These are phyloP conservation scores for Masnerella sp. DNA, from an alignment of 2,888 invertebrate species.

Conservation along the genomic window DNA sequence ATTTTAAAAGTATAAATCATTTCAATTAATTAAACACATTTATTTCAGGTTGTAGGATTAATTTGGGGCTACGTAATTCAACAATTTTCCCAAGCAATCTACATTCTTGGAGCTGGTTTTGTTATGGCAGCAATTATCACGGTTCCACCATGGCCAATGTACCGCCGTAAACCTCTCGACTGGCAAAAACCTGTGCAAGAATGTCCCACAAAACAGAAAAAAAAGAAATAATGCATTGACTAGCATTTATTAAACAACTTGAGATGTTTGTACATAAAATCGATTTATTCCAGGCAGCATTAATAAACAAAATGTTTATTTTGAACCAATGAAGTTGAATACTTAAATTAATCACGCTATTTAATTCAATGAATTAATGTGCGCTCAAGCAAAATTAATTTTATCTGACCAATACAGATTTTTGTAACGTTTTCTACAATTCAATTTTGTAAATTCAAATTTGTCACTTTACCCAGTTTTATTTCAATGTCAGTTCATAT, in stretches of 20 bases:
- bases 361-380: too few relatives aligned
- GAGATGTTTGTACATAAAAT: slow-evolving; percentile 11
- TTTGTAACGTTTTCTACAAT: too few relatives aligned
- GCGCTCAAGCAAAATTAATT: too few relatives aligned
- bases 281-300: neutral
- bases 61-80: slow-evolving; percentile 96
- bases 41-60: slow-evolving; percentile 85
- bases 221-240: slow-evolving; percentile 77
- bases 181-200: slow-evolving; percentile 90
- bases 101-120: slow-evolving; percentile 94
- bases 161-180: slow-evolving; percentile 89
- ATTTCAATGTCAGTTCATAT: too few relatives aligned
- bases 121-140: slow-evolving; percentile 91
- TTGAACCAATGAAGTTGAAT: neutral
- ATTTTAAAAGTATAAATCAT: too few relatives aligned
- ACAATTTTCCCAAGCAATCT: slow-evolving; percentile 96
- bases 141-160: slow-evolving; percentile 98
- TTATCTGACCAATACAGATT: too few relatives aligned
- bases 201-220: slow-evolving; percentile 75
- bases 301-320: slow-evolving; percentile 11
- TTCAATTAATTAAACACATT: too few relatives aligned
- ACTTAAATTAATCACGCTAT: too few relatives aligned
- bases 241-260: too few relatives aligned
- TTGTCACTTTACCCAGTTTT: too few relatives aligned
- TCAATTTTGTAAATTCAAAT: too few relatives aligned